Evolutionary conservation across 1,140 invertebrate genomes (phyloP).

Genomic region (Calycopis cecrops): DNA sequence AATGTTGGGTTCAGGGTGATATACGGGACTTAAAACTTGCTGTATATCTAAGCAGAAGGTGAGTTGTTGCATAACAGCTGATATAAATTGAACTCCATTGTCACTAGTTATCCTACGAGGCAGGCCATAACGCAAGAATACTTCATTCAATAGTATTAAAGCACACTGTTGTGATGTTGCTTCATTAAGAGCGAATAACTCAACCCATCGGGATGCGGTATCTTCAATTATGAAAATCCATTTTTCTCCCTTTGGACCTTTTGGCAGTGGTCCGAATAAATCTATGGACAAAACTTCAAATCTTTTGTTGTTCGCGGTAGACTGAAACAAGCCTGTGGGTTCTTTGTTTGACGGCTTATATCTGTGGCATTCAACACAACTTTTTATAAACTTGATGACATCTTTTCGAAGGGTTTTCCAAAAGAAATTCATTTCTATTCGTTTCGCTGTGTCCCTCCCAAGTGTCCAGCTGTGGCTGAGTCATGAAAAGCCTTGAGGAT

Average conservation of each 20-base stretch:
- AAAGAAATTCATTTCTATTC: neutral
- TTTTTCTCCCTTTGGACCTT: neutral
- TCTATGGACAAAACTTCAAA: neutral
- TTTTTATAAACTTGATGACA: neutral
- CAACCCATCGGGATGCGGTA: neutral
- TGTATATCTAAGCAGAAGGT: neutral
- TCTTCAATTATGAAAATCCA: constrained; percentile 9
- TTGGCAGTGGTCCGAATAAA: neutral
- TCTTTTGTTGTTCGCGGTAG: neutral
- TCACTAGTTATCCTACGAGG: neutral
- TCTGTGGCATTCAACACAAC: neutral
- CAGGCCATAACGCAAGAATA: neutral
- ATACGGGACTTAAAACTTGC: neutral
- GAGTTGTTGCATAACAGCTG: neutral
- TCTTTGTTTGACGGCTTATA: constrained; percentile 8
- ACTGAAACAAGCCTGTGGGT: neutral
- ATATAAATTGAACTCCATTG: neutral
- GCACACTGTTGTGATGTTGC: neutral
- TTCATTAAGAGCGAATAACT: neutral
- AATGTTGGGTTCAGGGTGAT: neutral
- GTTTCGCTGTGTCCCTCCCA: neutral
- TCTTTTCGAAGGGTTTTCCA: constrained; percentile 2
- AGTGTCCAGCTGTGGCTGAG: neutral
- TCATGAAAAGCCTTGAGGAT: too few species aligned
- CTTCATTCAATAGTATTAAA: neutral